phyloP scores from a whole-genome alignment of 1,140 invertebrate genomes.

The Proctacanthus coquilletti region DNA sequence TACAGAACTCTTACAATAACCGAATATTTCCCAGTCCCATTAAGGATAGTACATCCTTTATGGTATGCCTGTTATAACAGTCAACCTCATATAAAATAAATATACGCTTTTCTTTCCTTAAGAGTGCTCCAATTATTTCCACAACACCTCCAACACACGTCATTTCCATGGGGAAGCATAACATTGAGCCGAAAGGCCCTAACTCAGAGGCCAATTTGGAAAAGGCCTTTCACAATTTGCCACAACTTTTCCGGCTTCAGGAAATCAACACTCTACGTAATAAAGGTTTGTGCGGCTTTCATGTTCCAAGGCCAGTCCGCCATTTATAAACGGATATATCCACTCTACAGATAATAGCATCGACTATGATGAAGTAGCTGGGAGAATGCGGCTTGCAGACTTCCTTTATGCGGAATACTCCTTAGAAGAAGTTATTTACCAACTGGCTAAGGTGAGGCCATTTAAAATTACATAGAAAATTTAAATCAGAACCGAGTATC shows the following conservation, averaged over 20 bases:
- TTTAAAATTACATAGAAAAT: background rate
- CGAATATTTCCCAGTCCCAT: conserved; percentile 22
- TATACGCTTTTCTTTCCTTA: too few species aligned
- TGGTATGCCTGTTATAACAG: too few species aligned
- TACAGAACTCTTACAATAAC: conserved; percentile 42
- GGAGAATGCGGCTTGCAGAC: conserved; percentile 42
- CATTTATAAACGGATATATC: too few species aligned
- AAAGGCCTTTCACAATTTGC: conserved; percentile 1
- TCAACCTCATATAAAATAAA: too few species aligned
- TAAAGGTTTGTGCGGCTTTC: background rate
- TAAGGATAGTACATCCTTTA: background rate
- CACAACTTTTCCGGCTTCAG: conserved; percentile 2
- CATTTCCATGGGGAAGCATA: too few species aligned
- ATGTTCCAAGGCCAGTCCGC: too few species aligned
- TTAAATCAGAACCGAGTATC: background rate
- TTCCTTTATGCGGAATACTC: conserved; percentile 53
- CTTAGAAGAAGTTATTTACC: conserved; percentile 58
- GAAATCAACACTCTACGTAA: background rate
- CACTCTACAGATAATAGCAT: too few species aligned
- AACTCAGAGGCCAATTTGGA: too few species aligned
- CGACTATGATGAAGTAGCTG: conserved; percentile 32
- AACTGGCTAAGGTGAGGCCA: conserved; percentile 46
- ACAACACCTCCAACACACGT: too few species aligned
- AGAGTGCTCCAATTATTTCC: too few species aligned
- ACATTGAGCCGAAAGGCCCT: too few species aligned